phyloP scores from a whole-genome alignment of 2,113 vertebrate genomes.

The Poeciliopsis retropinna region DNA sequence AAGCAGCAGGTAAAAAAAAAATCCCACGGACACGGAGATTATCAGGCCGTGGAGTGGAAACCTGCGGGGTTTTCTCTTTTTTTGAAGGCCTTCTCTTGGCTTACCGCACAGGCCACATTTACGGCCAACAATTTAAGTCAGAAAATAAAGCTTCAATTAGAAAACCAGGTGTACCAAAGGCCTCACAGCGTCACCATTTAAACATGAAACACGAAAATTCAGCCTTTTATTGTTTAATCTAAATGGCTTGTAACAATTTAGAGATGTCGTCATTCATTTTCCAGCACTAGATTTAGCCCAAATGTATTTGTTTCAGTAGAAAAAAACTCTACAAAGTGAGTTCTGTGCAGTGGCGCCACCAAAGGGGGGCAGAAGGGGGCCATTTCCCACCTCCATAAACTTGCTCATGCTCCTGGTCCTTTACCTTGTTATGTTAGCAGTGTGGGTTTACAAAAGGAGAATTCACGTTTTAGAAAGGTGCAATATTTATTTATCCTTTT shows the following conservation, averaged over 20 bases:
- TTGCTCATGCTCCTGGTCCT: neutral
- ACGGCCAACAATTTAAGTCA: neutral
- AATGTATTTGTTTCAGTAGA: neutral
- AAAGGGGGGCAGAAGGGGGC: neutral
- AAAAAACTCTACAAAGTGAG: neutral
- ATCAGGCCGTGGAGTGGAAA: neutral
- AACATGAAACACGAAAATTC: neutral
- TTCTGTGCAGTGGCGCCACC: neutral
- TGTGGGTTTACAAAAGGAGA: neutral
- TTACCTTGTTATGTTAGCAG: no score
- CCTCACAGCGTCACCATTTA: neutral
- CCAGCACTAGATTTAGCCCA: neutral
- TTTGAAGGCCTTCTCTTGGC: constrained; percentile 9
- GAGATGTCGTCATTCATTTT: neutral
- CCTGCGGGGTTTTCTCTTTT: neutral
- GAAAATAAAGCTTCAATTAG: neutral
- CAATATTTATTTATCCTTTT: neutral
- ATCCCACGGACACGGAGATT: neutral
- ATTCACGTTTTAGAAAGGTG: neutral
- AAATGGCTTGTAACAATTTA: neutral
- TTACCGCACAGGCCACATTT: constrained; percentile 40
- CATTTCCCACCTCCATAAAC: neutral
- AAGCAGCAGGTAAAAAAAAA: constrained; percentile 88
- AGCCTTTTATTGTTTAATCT: neutral
- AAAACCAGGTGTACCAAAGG: neutral